Conservation (phyloP, 2,888 invertebrate genomes). For the Heliconius aoede region DNA sequence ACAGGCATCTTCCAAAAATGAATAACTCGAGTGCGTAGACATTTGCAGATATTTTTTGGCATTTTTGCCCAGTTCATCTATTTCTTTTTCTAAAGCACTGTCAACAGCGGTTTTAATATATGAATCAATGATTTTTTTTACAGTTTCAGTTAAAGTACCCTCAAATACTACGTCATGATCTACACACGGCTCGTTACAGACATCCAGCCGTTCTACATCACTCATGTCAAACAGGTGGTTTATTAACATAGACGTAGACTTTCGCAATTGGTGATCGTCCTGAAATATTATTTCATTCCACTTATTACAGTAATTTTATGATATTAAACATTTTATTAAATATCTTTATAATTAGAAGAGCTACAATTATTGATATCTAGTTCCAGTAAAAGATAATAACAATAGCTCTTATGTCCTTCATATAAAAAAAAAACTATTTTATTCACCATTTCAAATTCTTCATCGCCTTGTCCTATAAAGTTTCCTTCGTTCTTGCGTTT, state of each 20-base stretch:
- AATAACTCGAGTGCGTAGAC: slow-evolving; percentile 59
- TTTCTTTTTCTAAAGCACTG: slow-evolving; percentile 51
- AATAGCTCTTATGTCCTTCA: not conserved
- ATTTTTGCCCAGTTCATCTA: slow-evolving; percentile 33
- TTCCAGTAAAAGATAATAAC: too few species aligned
- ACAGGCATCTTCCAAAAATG: slow-evolving; percentile 56
- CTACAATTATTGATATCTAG: too few species aligned
- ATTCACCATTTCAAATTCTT: slow-evolving; percentile 63
- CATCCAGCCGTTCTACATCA: slow-evolving; percentile 61
- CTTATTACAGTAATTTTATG: not conserved
- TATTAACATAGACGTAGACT: slow-evolving; percentile 71
- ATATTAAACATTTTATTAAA: not conserved
- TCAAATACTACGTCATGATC: slow-evolving; percentile 49
- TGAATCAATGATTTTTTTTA: slow-evolving; percentile 63
- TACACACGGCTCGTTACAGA: slow-evolving; percentile 50
- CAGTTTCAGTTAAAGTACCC: slow-evolving; percentile 55
- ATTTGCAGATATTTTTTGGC: slow-evolving; percentile 47
- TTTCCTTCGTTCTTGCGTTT: slow-evolving; percentile 52
- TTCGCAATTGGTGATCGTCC: slow-evolving; percentile 55
- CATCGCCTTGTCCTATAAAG: slow-evolving; percentile 76
- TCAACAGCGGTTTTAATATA: slow-evolving; percentile 59
- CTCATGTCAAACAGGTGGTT: slow-evolving; percentile 75
- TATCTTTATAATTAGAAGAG: not conserved
- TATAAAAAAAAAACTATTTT: slow-evolving; percentile 28
- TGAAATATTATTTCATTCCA: slow-evolving; percentile 21